A percentile compares a stretch with the other conserved stretches of the same genome.
Evolutionary conservation across 35 echinoderm and acorn worm species (phyloP).

Genomic region (Heliocidaris erythrogramma): DNA sequence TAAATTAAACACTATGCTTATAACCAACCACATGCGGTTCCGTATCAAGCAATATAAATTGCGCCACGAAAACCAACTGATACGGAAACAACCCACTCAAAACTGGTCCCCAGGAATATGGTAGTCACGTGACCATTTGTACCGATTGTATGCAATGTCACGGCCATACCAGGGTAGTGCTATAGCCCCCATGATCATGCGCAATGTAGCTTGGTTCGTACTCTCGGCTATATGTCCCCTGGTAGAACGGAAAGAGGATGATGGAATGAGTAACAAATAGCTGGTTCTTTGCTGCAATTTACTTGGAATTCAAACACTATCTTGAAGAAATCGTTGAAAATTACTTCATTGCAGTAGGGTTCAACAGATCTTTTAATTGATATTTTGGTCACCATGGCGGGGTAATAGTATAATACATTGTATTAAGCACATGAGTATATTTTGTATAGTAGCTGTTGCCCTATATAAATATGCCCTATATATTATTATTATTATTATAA

Average conservation of each 20-base stretch:
- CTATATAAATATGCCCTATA: too few relatives aligned
- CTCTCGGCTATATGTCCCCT: not conserved
- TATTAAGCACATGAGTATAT: too few relatives aligned
- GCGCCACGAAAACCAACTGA: not conserved
- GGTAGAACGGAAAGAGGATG: not conserved
- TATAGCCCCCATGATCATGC: not conserved
- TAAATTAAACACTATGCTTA: not conserved
- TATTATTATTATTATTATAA: too few relatives aligned
- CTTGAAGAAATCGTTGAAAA: too few relatives aligned
- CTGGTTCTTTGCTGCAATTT: not conserved
- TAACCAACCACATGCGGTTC: not conserved
- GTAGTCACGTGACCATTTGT: not conserved
- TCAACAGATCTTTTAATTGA: too few relatives aligned
- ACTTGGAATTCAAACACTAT: too few relatives aligned
- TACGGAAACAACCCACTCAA: not conserved
- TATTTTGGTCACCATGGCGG: too few relatives aligned
- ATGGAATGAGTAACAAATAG: not conserved
- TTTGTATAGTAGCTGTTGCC: too few relatives aligned
- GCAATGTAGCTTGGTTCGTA: not conserved
- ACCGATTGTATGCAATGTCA: conserved; percentile 10
- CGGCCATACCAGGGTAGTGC: not conserved
- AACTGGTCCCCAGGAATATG: not conserved
- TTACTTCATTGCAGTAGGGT: too few relatives aligned
- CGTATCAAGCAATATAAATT: not conserved
- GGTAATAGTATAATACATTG: too few relatives aligned